Evolutionary conservation across 2,888 invertebrate genomes (phyloP).

Genomic region (Lepidochrysops patricia): DNA sequence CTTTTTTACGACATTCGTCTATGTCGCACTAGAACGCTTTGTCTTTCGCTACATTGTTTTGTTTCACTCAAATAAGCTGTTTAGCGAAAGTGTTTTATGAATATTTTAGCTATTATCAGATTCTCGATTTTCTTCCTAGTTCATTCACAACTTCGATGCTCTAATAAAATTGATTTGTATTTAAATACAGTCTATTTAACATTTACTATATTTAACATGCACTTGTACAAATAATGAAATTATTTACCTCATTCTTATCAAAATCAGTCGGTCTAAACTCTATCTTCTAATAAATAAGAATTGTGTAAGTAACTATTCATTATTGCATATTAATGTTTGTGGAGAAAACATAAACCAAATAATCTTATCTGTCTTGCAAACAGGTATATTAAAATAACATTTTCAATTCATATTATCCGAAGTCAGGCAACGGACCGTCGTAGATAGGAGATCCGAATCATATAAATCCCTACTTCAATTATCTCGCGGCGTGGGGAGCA

Average conservation of each 20-base stretch:
- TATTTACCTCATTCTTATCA: too few species aligned
- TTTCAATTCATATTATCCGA: constrained; percentile 28
- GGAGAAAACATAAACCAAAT: not conserved
- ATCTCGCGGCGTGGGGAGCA: constrained; percentile 54
- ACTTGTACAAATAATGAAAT: too few species aligned
- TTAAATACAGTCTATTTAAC: not conserved
- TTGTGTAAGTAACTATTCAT: too few species aligned
- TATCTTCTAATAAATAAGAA: too few species aligned
- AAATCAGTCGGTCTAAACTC: too few species aligned
- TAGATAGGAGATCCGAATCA: constrained; percentile 52
- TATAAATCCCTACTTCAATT: constrained; percentile 69
- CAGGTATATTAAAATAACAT: constrained; percentile 26
- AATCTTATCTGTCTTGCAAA: constrained; percentile 13
- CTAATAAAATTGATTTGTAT: not conserved
- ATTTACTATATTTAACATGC: not conserved
- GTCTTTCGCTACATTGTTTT: constrained; percentile 28
- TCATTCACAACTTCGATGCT: not conserved
- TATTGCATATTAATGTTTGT: not conserved
- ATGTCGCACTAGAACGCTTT: constrained; percentile 58
- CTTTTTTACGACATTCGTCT: constrained; percentile 64
- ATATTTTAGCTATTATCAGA: not conserved
- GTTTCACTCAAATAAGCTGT: not conserved
- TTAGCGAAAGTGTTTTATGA: not conserved
- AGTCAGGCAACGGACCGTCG: constrained; percentile 33
- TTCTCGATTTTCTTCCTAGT: not conserved